Evolutionary conservation across 2,797 vertebrate genomes (phyloP), one percentile per base, ranked within the genome.

Genomic region (Oophaga sylvatica): DNA sequence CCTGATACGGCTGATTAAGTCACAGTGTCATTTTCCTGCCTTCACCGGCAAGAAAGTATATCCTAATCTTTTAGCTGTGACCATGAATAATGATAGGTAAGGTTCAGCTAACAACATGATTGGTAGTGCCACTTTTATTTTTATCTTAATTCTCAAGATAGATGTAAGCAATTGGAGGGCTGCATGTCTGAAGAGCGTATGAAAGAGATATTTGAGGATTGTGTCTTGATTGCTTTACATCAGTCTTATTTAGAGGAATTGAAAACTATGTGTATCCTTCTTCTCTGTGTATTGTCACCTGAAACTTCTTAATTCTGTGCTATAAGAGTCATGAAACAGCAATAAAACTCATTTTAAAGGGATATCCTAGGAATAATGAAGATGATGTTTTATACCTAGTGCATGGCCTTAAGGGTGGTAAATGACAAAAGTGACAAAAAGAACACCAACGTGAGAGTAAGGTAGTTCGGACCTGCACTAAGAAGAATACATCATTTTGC

Each of bases 21-120:
- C 81, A 76, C 71, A 67, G 62, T 80, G 35, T 88, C 87, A 91
- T 48, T 90, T 91, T 84, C 26, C 83, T 85, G 82, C 87, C 87
- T 83, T 87, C 89, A 90, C 45, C 91, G 87, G 89, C 84, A 85
- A 63, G 70, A 91, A 56, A 59, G 79, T 85, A 93, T 90, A 92
- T 90, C 87, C 63, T 0, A 70, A 62, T 88, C 48, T 91, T 81
- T 91, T 83, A 91, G 88, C 67, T 90, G 88, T 86, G 56, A 65
- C 67, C 76, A 91, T 88, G 90, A 91, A 91, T 88, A 90, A 87
- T 83, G 3, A 35, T 45, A 81, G 77, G 59, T 22, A 80, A n/a
- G 48, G 80, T 68, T 85, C 91, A 89, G 87, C 89, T 89, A 89
- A 83, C 80, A 86, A 86, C 80, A 86, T 89, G 80, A 89, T 89